Evolutionary conservation across 2,888 invertebrate genomes (phyloP).

Genomic region (Oscheius onirici): DNA sequence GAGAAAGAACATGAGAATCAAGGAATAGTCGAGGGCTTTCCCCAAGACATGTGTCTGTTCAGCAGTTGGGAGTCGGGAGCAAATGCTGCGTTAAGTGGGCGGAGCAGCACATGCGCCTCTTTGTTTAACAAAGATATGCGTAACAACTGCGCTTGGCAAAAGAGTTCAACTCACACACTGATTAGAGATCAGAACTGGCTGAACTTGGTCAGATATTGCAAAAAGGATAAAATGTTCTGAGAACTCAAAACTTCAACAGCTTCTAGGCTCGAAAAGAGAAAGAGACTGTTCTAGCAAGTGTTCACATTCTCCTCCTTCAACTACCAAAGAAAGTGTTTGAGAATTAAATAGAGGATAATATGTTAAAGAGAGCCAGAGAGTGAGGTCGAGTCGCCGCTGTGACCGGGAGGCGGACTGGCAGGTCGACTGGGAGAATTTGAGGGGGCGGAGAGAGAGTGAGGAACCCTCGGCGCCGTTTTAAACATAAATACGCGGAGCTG

Average conservation of each 20-base stretch:
- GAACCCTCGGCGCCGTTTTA: slow-evolving; percentile 21
- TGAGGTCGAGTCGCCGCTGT: background rate
- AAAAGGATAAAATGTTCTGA: no score
- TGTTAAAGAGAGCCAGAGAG: no score
- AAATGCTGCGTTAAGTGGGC: slow-evolving; percentile 16
- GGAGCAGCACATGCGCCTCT: slow-evolving; percentile 17
- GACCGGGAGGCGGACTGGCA: slow-evolving; percentile 6
- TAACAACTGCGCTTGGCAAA: slow-evolving; percentile 16
- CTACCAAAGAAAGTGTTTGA: no score
- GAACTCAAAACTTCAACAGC: no score
- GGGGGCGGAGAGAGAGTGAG: slow-evolving; percentile 9
- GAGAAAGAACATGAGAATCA: background rate
- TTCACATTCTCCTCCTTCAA: no score
- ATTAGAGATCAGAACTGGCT: no score
- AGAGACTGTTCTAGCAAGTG: no score
- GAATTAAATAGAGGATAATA: no score
- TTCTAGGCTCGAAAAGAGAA: no score
- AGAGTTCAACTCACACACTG: background rate
- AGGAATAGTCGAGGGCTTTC: background rate
- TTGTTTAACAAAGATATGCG: slow-evolving; percentile 32
- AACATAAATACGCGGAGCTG: slow-evolving; percentile 27
- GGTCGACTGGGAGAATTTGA: slow-evolving; percentile 14
- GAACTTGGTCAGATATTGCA: no score
- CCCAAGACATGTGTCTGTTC: background rate
- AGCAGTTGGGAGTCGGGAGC: slow-evolving; percentile 1